Conservation (phyloP, 2,113 vertebrate genomes). For the Neomonachus schauinslandi region DNA sequence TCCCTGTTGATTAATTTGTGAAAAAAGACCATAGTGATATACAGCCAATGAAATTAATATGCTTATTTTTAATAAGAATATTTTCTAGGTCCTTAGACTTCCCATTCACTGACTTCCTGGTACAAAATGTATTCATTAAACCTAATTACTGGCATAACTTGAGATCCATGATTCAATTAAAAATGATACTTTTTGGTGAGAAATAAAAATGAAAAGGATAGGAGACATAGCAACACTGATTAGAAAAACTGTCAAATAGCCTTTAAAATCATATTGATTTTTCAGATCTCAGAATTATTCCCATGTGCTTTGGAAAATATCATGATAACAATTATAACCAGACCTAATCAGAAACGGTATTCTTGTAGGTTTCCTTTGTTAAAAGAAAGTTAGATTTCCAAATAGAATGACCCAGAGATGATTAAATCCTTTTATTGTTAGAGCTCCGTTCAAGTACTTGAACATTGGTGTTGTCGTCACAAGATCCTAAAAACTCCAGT, state of each 20-base stretch:
- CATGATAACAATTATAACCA: background rate
- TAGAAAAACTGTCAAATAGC: background rate
- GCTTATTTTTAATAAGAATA: background rate
- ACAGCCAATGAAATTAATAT: background rate
- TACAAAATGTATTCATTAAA: background rate
- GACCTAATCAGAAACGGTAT: background rate
- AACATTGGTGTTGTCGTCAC: background rate
- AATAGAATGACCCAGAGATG: background rate
- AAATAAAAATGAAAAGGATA: background rate
- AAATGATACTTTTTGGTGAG: background rate
- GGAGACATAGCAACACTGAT: background rate
- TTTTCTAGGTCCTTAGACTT: background rate
- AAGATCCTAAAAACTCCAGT: background rate
- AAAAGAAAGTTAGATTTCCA: background rate
- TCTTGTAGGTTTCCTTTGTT: background rate
- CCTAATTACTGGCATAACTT: background rate
- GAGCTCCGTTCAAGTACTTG: background rate
- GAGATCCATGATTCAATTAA: background rate
- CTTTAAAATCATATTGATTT: background rate
- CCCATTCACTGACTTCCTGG: background rate
- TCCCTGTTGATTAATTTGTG: background rate
- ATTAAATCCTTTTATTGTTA: background rate
- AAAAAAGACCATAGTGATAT: background rate
- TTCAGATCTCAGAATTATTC: background rate
- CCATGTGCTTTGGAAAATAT: conserved; percentile 1